Conservation (phyloP, 2,888 invertebrate genomes). For the Amiota minor region DNA sequence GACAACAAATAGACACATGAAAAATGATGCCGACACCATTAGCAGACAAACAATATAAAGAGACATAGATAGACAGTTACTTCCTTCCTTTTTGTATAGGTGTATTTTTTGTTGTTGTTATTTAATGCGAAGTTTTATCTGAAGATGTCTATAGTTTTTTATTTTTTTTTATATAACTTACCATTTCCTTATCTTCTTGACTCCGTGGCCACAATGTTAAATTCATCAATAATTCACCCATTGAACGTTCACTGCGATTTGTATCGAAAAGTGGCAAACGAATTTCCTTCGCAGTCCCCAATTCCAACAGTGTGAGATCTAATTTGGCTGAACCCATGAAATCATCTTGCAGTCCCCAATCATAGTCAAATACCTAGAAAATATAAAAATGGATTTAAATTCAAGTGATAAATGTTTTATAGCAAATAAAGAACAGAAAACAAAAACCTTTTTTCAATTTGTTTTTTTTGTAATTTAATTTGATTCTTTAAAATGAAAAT, state of each 20-base stretch:
- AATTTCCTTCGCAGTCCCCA: conserved; percentile 84
- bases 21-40: not conserved
- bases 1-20: conserved; percentile 1
- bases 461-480: conserved; percentile 5
- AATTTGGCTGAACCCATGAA: conserved; percentile 95
- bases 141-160: not conserved
- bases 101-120: not conserved
- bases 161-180: conserved; percentile 69
- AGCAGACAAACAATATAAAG: too few relatives aligned
- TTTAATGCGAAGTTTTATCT: conserved; percentile 1
- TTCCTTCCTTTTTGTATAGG: too few relatives aligned
- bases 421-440: too few relatives aligned
- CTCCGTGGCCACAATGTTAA: conserved; percentile 92
- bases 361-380: conserved; percentile 92
- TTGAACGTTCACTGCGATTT: conserved; percentile 74
- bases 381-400: not conserved
- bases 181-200: conserved; percentile 96
- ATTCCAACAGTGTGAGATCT: conserved; percentile 87
- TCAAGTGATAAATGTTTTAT: conserved; percentile 36
- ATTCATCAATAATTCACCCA: conserved; percentile 90
- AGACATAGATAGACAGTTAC: too few relatives aligned
- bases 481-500: not conserved
- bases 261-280: conserved; percentile 86
- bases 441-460: conserved; percentile 40
- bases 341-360: conserved; percentile 97